Base-by-base conservation (phyloP, 2,888 invertebrate species). In the Phengaris arion region DNA sequence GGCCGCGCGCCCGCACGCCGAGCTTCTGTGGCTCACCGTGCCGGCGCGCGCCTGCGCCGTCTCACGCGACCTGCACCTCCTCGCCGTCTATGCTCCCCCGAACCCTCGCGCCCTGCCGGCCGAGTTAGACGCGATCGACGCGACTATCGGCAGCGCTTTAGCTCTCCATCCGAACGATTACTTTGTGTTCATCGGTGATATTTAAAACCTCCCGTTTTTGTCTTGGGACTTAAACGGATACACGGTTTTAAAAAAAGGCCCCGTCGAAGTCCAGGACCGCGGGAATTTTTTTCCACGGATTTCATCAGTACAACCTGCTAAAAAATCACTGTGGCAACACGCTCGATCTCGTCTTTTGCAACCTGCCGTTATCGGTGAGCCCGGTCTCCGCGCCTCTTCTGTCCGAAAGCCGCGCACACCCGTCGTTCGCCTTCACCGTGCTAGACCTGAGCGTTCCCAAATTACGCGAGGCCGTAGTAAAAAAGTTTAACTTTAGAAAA, bases 311-410 rank as follows among this genome's bases (percentile, higher is more conserved):
- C 8, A 73, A 73, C 54, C n/a, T 35, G 52, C 54, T 73, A 35
- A 73, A 73, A 73, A 73, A 54, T 51, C 35, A 54, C 45, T 22
- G 54, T 8, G 73, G 54, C 10, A 73, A 73, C 45, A 73, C 54
- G 22, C 73, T 70, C 52, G 70, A 51, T 45, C 35, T 73, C 4
- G 52, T 55, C 7, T 54, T 73, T 73, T 73, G 35, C 7, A 22
- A 73, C 15, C 73, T 55, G 13, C 35, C 35, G n/a, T n/a, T 73
- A 45, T 54, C 73, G 2, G 4, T 73, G 45, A 73, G 9, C 22
- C 54, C 52, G 45, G 45, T 52, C 3, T 35, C 73, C 6, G n/a
- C 45, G 35, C 46, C 74, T 22, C 59, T 59, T 4, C 46, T 74
- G 15, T 6, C n/a, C n/a, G 59, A 74, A 51, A 48, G 51, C 48